These are phyloP conservation scores for Macroramphosus scolopax DNA, from an alignment of 2,797 vertebrate species.

Conservation along the genomic window DNA sequence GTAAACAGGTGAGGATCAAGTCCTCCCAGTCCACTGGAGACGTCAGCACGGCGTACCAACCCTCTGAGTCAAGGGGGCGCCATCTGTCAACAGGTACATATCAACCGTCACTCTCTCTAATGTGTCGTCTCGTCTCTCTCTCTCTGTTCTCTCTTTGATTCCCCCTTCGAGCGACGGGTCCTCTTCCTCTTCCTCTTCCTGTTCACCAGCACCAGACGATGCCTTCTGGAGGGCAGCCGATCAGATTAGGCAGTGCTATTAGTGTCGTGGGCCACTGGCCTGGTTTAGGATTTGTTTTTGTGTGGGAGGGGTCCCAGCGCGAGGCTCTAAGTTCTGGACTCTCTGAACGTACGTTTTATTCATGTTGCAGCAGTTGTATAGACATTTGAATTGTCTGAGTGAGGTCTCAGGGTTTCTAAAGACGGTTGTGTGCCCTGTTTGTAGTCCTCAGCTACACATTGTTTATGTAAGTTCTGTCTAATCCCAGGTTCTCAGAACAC, in stretches of 20 bases:
- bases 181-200: conserved; percentile 96
- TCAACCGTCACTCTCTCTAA: not conserved
- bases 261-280: conserved; percentile 58
- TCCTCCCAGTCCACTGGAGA: conserved; percentile 92
- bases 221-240: conserved; percentile 82
- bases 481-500: conserved; percentile 89
- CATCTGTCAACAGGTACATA: conserved; percentile 91
- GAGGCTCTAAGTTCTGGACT: not conserved
- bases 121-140: not conserved
- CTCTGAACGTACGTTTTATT: too few relatives aligned
- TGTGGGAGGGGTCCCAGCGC: conserved; percentile 5
- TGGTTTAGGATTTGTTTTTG: conserved; percentile 48
- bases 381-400: not conserved
- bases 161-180: conserved; percentile 86
- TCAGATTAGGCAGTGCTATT: conserved; percentile 80
- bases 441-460: not conserved
- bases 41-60: conserved; percentile 84
- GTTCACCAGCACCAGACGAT: conserved; percentile 82
- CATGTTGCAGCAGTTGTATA: not conserved
- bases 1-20: conserved; percentile 95
- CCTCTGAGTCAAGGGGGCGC: conserved; percentile 87
- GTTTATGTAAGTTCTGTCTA: not conserved
- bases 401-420: not conserved
- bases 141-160: conserved; percentile 78
- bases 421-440: not conserved